phyloP scores from a whole-genome alignment of 1,140 invertebrate genomes.

The Phocides pigmalion region DNA sequence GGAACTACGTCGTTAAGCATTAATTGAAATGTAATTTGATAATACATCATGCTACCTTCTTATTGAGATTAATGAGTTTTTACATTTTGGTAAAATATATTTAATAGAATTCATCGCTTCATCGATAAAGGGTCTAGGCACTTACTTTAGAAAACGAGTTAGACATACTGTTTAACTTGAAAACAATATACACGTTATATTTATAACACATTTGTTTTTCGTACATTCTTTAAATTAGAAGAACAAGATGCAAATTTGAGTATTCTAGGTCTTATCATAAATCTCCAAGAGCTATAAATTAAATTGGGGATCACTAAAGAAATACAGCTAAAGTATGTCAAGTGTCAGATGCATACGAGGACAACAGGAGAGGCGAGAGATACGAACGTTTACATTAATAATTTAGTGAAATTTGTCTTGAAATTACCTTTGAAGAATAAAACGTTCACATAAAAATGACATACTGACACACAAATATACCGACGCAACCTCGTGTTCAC shows the following conservation, averaged over 20 bases:
- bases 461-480: slow-evolving; percentile 45
- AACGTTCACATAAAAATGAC: slow-evolving; percentile 36
- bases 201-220: no score
- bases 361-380: background rate
- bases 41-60: slow-evolving; percentile 12
- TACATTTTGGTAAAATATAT: background rate
- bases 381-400: slow-evolving; percentile 14
- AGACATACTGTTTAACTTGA: no score
- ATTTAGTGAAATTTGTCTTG: slow-evolving; percentile 16
- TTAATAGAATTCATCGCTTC: background rate
- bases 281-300: background rate
- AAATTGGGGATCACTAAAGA: background rate
- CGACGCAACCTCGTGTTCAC: slow-evolving; percentile 43
- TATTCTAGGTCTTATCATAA: background rate
- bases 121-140: background rate
- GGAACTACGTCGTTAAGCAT: slow-evolving; percentile 11
- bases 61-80: slow-evolving; percentile 18
- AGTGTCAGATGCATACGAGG: slow-evolving; percentile 19
- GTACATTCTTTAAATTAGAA: no score
- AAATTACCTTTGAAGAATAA: slow-evolving; percentile 25
- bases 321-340: background rate
- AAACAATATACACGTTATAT: no score
- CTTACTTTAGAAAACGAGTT: no score
- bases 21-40: slow-evolving; percentile 20
- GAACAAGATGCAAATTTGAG: background rate